These are phyloP conservation scores for Drosophila helvetica DNA, from an alignment of 2,888 invertebrate genomes.

Conservation along the genomic window DNA sequence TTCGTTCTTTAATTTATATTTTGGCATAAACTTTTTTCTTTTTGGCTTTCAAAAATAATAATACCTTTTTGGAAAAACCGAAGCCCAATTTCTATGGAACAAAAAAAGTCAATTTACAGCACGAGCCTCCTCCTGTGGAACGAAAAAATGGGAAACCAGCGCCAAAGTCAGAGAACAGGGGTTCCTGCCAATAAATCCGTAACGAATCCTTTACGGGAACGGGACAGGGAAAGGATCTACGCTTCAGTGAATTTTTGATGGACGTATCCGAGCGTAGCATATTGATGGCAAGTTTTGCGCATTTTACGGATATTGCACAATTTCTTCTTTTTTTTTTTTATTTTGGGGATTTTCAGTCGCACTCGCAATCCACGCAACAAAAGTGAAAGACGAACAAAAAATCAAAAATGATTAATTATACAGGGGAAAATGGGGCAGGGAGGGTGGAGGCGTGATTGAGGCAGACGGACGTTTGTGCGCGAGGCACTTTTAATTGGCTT, in stretches of 20 bases:
- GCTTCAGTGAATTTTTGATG: conserved; percentile 78
- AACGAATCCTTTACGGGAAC: conserved; percentile 72
- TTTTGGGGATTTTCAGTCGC: conserved; percentile 9
- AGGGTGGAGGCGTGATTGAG: conserved; percentile 58
- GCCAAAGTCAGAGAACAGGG: conserved; percentile 28
- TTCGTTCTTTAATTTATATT: conserved; percentile 33
- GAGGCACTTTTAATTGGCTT: conserved; percentile 77
- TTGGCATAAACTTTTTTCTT: conserved; percentile 11
- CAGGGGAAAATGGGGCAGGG: conserved; percentile 16
- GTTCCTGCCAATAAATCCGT: conserved; percentile 75
- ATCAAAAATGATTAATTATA: conserved; percentile 75
- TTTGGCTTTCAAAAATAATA: conserved; percentile 33
- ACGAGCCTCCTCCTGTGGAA: conserved; percentile 29
- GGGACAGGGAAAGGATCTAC: conserved; percentile 76
- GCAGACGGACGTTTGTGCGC: conserved; percentile 54
- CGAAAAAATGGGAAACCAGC: conserved; percentile 26
- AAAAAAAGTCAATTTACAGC: conserved; percentile 57
- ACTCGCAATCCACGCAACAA: conserved; percentile 13
- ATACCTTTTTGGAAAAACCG: conserved; percentile 16
- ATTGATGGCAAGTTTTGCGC: conserved; percentile 79
- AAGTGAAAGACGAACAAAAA: conserved; percentile 3
- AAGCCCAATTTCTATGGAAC: conserved; percentile 46
- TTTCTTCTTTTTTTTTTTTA: conserved; percentile 43
- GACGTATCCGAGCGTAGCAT: conserved; percentile 80
- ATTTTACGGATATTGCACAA: conserved; percentile 80